A percentile compares a stretch with the other conserved stretches of the same genome.
These are phyloP conservation scores for Merluccius polli DNA, from an alignment of 2,797 vertebrate genomes.

Conservation along the genomic window DNA sequence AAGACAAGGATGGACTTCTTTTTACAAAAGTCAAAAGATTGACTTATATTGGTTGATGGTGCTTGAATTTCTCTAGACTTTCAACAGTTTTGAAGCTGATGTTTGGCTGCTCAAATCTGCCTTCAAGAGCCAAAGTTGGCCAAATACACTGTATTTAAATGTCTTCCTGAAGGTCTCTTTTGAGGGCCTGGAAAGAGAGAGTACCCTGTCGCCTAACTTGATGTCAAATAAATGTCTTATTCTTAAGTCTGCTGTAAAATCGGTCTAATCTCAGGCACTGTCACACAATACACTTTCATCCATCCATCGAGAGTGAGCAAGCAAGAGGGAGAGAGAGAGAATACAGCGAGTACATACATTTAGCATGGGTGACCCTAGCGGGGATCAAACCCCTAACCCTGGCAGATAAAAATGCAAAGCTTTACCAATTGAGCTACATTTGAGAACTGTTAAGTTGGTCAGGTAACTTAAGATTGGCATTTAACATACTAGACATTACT, in stretches of 20 bases:
- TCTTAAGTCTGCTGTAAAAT: neutral
- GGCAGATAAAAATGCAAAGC: neutral
- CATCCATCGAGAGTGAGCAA: neutral
- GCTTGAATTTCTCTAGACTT: neutral
- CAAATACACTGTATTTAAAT: neutral
- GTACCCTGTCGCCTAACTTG: neutral
- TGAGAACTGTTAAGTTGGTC: neutral
- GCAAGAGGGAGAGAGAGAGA: neutral
- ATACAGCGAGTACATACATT: too few species aligned
- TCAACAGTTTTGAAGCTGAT: neutral
- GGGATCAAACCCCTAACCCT: neutral
- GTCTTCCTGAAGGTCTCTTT: neutral
- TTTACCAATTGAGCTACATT: neutral
- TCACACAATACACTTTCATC: neutral
- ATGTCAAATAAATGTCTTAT: neutral
- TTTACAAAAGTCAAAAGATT: neutral
- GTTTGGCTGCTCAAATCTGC: neutral
- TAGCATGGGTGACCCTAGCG: too few species aligned
- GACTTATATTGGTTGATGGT: neutral
- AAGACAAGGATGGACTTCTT: too few species aligned
- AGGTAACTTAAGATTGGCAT: neutral
- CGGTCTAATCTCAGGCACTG: neutral
- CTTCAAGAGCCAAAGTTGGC: neutral
- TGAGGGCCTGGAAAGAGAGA: neutral
- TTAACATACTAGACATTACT: slow-evolving; percentile 22